Evolutionary conservation across 2,888 invertebrate species (phyloP).

Genomic region (Lasioglossum vierecki): DNA sequence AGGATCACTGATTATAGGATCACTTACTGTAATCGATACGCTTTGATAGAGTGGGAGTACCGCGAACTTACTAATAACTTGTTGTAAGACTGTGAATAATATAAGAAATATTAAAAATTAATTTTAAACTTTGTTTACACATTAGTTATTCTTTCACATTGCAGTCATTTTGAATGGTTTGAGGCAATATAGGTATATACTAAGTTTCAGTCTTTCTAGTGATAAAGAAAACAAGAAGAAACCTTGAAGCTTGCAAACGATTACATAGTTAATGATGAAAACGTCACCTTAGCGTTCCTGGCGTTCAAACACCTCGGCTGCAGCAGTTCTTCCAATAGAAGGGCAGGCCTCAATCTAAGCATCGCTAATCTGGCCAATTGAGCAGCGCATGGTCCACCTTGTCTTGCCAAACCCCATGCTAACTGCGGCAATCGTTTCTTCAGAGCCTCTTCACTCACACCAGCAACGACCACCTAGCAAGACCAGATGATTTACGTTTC

Average conservation of each 20-base stretch:
- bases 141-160: no score
- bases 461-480: conserved; percentile 75
- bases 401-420: conserved; percentile 83
- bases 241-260: not conserved
- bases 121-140: no score
- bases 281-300: conserved; percentile 79
- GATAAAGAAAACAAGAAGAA: no score
- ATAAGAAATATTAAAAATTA: no score
- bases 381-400: conserved; percentile 85
- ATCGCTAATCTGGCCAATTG: conserved; percentile 82
- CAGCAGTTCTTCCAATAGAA: conserved; percentile 85
- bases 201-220: no score
- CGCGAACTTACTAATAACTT: no score
- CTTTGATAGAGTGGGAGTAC: no score
- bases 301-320: conserved; percentile 83
- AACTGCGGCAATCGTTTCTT: conserved; percentile 83
- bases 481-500: not conserved
- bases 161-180: no score
- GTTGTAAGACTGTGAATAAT: no score
- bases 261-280: not conserved
- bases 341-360: conserved; percentile 84
- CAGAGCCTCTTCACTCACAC: conserved; percentile 80
- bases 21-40: no score
- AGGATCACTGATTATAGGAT: no score
- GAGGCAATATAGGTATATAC: no score